Conservation (phyloP, 2,797 vertebrate species). For the Platalea minor region DNA sequence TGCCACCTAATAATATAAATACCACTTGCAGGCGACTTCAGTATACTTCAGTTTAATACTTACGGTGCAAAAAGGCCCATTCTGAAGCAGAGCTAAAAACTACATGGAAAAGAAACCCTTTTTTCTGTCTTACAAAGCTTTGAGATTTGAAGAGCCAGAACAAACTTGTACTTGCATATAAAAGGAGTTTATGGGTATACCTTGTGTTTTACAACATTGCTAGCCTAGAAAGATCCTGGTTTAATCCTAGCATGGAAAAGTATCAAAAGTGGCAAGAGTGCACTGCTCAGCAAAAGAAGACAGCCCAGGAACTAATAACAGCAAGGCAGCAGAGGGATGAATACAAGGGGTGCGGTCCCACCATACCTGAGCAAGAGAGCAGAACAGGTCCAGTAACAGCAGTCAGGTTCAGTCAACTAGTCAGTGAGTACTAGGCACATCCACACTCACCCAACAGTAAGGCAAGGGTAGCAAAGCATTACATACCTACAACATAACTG, state of each 20-base stretch:
- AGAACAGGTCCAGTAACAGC: neutral
- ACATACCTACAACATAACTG: accelerated
- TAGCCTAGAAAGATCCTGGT: neutral
- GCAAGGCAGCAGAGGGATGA: neutral
- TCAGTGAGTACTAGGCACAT: accelerated
- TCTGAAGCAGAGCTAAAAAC: neutral
- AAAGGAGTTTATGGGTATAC: neutral
- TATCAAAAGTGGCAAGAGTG: neutral
- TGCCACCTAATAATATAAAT: neutral
- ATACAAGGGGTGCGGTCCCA: no score
- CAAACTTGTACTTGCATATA: neutral
- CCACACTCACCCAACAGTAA: no score
- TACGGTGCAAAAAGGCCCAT: neutral
- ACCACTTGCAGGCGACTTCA: neutral
- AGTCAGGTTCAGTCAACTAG: neutral
- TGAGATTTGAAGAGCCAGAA: neutral
- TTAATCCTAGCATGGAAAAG: neutral
- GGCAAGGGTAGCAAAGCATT: neutral
- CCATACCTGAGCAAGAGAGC: neutral
- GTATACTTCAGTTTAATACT: neutral
- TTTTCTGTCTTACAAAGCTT: neutral
- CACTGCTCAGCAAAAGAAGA: neutral
- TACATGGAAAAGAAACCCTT: accelerated
- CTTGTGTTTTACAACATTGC: neutral
- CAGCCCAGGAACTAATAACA: neutral